Percentiles rank a stretch among this genome's conserved stretches.
Evolutionary conservation across 2,888 invertebrate species (phyloP).

Genomic region (Eupithecia tripunctaria): DNA sequence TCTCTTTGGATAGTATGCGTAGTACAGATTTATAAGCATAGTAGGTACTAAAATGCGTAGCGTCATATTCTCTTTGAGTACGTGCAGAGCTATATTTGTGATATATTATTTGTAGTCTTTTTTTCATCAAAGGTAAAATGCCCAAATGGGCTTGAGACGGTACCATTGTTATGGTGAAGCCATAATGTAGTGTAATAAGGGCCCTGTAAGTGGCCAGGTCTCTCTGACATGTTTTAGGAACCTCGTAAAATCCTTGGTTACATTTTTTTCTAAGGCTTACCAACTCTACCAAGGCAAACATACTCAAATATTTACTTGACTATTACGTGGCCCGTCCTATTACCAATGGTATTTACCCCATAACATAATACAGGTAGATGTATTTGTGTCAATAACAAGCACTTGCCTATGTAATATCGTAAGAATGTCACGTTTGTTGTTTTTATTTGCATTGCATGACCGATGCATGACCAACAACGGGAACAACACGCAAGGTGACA

Average conservation of each 20-base stretch:
- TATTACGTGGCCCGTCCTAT: neutral
- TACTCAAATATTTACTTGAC: conserved; percentile 10
- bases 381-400: conserved; percentile 3
- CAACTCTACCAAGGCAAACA: conserved; percentile 1
- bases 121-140: no score
- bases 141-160: no score
- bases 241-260: neutral
- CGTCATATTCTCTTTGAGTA: no score
- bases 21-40: no score
- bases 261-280: neutral
- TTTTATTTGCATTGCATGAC: conserved; percentile 5
- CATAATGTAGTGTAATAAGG: no score
- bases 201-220: neutral
- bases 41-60: no score
- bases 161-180: no score
- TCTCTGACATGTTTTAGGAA: neutral
- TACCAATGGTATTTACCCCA: conserved; percentile 8
- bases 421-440: conserved; percentile 1
- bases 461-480: neutral
- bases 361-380: neutral
- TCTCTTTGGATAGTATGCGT: no score
- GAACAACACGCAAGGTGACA: neutral
- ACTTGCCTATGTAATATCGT: neutral
- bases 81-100: no score
- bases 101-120: no score